A percentile compares a stretch with the other conserved stretches of the same genome.
These are phyloP conservation scores for Pelagia noctiluca DNA, from an alignment of 30 jellyfish, hydroid and myxozoan genomes.

Conservation along the genomic window DNA sequence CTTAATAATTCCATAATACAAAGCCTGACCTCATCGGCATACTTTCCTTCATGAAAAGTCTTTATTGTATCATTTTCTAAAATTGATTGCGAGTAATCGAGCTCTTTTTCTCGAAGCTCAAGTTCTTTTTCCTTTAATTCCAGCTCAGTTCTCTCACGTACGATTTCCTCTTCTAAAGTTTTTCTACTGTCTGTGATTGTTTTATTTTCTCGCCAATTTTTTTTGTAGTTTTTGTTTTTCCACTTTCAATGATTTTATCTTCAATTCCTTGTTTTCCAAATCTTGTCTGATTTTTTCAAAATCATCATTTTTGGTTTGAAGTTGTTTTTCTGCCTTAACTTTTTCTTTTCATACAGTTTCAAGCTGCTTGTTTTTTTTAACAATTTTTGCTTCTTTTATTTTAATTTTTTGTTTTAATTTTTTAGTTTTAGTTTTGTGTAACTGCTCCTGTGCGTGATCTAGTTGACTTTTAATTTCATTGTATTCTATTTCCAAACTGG, in stretches of 20 bases:
- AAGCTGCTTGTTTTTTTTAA: not conserved
- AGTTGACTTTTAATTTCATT: not conserved
- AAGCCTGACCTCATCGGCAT: conserved; percentile 16
- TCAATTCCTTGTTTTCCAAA: not conserved
- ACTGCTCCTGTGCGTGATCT: not conserved
- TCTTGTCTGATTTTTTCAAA: too few relatives aligned
- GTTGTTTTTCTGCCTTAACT: not conserved
- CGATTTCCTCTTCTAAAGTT: not conserved
- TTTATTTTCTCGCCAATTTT: too few relatives aligned
- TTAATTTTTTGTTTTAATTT: too few relatives aligned
- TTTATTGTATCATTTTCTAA: conserved; percentile 1
- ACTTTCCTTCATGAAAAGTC: conserved; percentile 35
- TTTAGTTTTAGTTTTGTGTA: not conserved
- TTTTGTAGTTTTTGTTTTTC: conserved; percentile 16
- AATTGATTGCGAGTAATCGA: conserved; percentile 12
- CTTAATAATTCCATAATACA: conserved; percentile 28
- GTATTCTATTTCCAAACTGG: too few relatives aligned
- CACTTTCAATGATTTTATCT: conserved; percentile 8
- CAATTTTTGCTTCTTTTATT: not conserved
- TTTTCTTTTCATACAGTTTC: too few relatives aligned
- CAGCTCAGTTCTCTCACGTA: not conserved
- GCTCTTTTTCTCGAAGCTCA: conserved; percentile 14
- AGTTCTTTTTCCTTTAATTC: not conserved
- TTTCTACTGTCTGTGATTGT: not conserved
- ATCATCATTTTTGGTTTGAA: not conserved